Percentiles rank a stretch among this genome's conserved stretches.
Evolutionary conservation across 2,113 vertebrate genomes (phyloP).

Genomic region (Microcebus griseorufus): DNA sequence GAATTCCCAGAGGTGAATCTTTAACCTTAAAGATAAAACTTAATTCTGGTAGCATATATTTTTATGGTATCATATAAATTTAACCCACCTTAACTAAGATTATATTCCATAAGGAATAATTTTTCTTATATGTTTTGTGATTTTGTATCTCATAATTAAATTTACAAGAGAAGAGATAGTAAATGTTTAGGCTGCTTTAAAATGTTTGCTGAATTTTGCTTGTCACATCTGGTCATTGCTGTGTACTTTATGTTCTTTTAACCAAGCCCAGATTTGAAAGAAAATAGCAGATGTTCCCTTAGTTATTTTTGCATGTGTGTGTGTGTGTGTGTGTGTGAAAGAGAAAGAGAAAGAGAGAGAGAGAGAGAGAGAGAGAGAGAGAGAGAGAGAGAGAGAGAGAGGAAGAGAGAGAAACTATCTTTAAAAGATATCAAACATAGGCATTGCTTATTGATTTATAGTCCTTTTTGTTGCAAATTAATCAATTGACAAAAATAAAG

Average conservation of each 20-base stretch:
- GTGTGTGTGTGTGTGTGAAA: background rate
- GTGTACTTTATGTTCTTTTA: conserved; percentile 36
- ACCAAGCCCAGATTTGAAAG: conserved; percentile 48
- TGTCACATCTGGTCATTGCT: conserved; percentile 35
- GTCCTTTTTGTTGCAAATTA: background rate
- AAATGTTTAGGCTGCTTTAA: conserved; percentile 28
- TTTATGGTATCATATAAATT: background rate
- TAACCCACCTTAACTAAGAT: background rate
- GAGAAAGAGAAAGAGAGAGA: too few species aligned
- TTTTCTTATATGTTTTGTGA: background rate
- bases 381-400: too few species aligned
- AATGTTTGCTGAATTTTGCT: conserved; percentile 34
- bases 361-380: too few species aligned
- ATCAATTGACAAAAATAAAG: conserved; percentile 26
- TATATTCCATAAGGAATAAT: background rate
- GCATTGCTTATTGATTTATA: background rate
- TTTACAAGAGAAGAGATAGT: conserved; percentile 17
- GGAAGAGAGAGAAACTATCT: background rate
- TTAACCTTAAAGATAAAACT: background rate
- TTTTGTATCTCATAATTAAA: background rate
- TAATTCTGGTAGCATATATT: background rate
- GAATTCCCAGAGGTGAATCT: conserved; percentile 7
- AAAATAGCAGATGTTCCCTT: conserved; percentile 64
- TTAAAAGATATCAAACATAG: conserved; percentile 35
- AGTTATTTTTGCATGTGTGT: background rate